Percentiles rank a stretch among this genome's conserved stretches.
Conservation (phyloP, 1,140 invertebrate species). For the Sycobia sp. region DNA sequence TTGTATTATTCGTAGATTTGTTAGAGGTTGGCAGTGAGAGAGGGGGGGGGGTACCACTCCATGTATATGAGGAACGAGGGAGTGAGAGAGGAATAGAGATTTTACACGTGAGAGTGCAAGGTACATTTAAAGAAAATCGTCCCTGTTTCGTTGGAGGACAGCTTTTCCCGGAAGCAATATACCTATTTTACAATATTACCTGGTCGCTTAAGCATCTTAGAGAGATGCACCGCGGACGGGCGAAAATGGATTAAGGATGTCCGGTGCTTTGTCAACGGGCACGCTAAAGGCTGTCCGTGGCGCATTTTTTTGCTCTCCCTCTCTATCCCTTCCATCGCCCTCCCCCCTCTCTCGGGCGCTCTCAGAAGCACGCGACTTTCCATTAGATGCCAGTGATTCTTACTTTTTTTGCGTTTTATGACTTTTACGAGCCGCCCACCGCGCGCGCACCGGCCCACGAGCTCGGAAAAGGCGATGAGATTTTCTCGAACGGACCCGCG, state of each 20-base stretch:
- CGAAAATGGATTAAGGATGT: constrained; percentile 44
- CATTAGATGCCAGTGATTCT: neutral
- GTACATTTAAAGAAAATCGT: constrained; percentile 5
- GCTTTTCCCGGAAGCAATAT: constrained; percentile 39
- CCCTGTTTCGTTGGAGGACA: neutral
- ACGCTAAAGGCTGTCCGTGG: neutral
- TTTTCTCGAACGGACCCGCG: no score
- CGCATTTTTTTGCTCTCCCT: constrained; percentile 9
- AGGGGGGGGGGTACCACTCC: no score
- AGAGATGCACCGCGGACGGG: constrained; percentile 36
- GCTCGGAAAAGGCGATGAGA: no score
- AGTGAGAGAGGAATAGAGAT: neutral
- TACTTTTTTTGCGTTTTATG: constrained; percentile 6
- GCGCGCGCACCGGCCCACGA: neutral
- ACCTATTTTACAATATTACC: constrained; percentile 51
- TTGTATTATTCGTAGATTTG: constrained; percentile 12
- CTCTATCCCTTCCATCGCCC: no score
- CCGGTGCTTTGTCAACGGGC: constrained; percentile 22
- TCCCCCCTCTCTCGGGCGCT: no score
- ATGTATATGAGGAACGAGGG: no score
- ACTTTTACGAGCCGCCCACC: constrained; percentile 1
- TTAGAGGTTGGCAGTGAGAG: neutral
- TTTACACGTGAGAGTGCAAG: constrained; percentile 17
- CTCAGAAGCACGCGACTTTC: neutral
- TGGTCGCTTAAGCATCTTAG: constrained; percentile 49